These are phyloP conservation scores for Achroia grisella DNA, from an alignment of 1,140 invertebrate species.

Conservation along the genomic window DNA sequence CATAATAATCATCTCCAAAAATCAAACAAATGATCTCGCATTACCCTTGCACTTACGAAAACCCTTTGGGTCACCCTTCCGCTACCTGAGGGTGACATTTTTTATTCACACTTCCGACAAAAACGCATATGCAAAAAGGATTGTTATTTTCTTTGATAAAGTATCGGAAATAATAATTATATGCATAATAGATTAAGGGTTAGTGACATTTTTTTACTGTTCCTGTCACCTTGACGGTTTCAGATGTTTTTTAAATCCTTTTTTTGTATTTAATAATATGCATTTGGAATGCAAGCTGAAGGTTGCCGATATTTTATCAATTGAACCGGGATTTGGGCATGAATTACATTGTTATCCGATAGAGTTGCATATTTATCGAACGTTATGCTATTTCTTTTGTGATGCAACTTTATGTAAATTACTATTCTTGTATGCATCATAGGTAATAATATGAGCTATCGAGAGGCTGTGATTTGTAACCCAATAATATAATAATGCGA, in stretches of 20 bases:
- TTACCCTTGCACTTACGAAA: constrained; percentile 54
- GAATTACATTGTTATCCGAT: constrained; percentile 6
- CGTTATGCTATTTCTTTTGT: constrained; percentile 2
- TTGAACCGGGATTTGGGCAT: constrained; percentile 23
- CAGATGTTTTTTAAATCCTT: constrained; percentile 44
- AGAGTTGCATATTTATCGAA: constrained; percentile 18
- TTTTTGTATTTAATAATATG: constrained; percentile 48
- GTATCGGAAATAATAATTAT: constrained; percentile 72
- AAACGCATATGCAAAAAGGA: constrained; percentile 65
- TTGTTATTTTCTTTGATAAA: constrained; percentile 65
- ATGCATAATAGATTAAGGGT: constrained; percentile 71
- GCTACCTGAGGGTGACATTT: constrained; percentile 67
- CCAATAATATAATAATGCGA: no score
- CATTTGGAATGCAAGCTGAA: constrained; percentile 41
- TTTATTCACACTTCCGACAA: constrained; percentile 70
- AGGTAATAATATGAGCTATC: no score
- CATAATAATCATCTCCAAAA: constrained; percentile 60
- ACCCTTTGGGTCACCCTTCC: constrained; percentile 53
- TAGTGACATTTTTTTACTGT: constrained; percentile 56
- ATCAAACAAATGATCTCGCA: constrained; percentile 43
- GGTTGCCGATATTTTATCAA: constrained; percentile 27
- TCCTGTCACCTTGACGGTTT: constrained; percentile 62
- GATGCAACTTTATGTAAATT: constrained; percentile 20
- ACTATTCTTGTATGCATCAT: background rate
- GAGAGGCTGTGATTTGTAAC: no score